Conservation (phyloP, 1,140 invertebrate species). For the Cataglyphis hispanica region DNA sequence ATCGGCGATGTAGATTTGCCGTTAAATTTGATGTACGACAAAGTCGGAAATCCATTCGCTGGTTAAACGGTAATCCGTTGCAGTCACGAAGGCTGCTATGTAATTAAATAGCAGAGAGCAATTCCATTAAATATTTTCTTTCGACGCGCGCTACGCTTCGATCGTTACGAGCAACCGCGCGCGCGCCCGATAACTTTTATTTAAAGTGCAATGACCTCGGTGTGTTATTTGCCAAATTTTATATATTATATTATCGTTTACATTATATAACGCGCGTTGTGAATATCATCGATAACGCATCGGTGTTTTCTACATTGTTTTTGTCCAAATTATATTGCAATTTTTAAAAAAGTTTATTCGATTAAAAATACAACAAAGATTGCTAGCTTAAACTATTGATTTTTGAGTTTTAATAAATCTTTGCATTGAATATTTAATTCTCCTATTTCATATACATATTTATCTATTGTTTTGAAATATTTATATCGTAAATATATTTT, state of each 20-base stretch:
- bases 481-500: neutral
- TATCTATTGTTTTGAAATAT: neutral
- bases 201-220: conserved; percentile 7
- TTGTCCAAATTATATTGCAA: neutral
- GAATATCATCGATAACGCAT: neutral
- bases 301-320: neutral
- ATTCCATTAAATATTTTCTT: conserved; percentile 27
- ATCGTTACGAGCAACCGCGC: neutral
- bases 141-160: neutral
- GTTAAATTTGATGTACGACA: neutral
- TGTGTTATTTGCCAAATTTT: conserved; percentile 17
- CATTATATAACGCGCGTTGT: neutral
- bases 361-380: neutral
- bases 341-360: neutral
- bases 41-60: conserved; percentile 9
- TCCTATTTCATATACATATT: neutral
- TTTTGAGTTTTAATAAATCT: neutral
- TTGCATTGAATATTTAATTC: neutral
- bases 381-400: neutral
- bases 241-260: neutral
- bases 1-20: neutral
- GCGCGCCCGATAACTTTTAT: conserved; percentile 33
- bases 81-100: neutral
- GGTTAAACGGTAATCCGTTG: conserved; percentile 5
- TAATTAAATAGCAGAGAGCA: conserved; percentile 18